phyloP scores from a whole-genome alignment of 2,888 invertebrate genomes.

The Brachyopa scutellaris region DNA sequence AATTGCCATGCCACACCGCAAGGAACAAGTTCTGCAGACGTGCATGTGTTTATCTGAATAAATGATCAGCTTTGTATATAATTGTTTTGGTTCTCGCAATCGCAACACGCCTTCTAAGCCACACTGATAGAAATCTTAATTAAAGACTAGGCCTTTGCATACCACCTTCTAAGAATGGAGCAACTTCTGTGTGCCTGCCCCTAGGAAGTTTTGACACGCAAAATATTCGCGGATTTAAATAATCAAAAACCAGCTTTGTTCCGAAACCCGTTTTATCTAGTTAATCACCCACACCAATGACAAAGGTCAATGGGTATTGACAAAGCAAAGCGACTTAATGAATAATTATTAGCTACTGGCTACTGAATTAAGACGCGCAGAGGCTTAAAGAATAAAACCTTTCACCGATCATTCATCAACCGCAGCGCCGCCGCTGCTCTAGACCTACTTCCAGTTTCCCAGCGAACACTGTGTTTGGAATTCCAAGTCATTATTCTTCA shows the following conservation, averaged over 20 bases:
- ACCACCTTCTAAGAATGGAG: neutral
- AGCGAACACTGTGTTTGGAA: constrained; percentile 13
- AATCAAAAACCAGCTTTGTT: neutral
- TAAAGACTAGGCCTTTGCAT: constrained; percentile 24
- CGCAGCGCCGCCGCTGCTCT: neutral
- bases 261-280: neutral
- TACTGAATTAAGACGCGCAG: constrained; percentile 22
- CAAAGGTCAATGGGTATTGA: constrained; percentile 12
- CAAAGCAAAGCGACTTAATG: neutral
- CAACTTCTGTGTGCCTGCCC: constrained; percentile 36
- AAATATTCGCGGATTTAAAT: neutral
- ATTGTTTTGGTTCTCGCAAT: constrained; percentile 34
- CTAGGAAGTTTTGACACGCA: constrained; percentile 25
- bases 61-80: constrained; percentile 33
- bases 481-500: constrained; percentile 41
- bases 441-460: neutral
- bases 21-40: constrained; percentile 41
- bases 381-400: neutral
- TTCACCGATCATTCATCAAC: constrained; percentile 46
- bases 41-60: constrained; percentile 36
- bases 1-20: constrained; percentile 29
- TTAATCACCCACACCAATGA: constrained; percentile 15
- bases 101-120: constrained; percentile 25
- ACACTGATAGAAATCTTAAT: constrained; percentile 23
- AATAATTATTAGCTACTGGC: constrained; percentile 26